These are phyloP conservation scores for Dendrolimus houi DNA, from an alignment of 2,888 invertebrate genomes.

Conservation along the genomic window DNA sequence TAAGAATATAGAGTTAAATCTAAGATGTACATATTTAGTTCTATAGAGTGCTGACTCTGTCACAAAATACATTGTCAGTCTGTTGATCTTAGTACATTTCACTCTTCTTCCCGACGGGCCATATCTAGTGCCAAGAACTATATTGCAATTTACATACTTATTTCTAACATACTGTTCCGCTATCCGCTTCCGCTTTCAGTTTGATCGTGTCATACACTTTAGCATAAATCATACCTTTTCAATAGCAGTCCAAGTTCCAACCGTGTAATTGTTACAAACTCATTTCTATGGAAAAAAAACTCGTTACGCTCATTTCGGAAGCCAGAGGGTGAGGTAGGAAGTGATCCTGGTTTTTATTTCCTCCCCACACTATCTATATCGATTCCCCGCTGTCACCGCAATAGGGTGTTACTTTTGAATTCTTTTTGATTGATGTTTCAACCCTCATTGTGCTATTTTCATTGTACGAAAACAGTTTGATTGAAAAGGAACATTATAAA, in stretches of 20 bases:
- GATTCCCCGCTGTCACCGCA: constrained; percentile 56
- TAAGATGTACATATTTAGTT: too few species aligned
- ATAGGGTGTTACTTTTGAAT: constrained; percentile 44
- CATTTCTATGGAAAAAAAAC: constrained; percentile 17
- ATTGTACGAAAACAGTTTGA: constrained; percentile 38
- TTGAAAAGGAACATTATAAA: constrained; percentile 12
- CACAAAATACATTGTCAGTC: too few species aligned
- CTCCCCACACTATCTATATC: constrained; percentile 46
- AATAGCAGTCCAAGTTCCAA: background rate
- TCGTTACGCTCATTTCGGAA: constrained; percentile 29
- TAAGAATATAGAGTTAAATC: too few species aligned
- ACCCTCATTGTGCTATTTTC: constrained; percentile 29
- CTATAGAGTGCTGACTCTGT: too few species aligned
- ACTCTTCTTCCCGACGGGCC: too few species aligned
- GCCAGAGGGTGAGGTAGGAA: constrained; percentile 55
- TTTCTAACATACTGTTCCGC: too few species aligned
- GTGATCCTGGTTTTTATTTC: constrained; percentile 61
- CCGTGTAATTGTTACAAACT: background rate
- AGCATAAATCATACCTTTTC: background rate
- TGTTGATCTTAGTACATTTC: too few species aligned
- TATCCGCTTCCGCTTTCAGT: too few species aligned
- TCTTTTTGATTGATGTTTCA: constrained; percentile 55
- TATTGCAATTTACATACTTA: too few species aligned
- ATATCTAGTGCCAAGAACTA: too few species aligned
- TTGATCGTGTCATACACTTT: too few species aligned